Base-by-base conservation (phyloP, 2,888 invertebrate species). In the Tachina fera region DNA sequence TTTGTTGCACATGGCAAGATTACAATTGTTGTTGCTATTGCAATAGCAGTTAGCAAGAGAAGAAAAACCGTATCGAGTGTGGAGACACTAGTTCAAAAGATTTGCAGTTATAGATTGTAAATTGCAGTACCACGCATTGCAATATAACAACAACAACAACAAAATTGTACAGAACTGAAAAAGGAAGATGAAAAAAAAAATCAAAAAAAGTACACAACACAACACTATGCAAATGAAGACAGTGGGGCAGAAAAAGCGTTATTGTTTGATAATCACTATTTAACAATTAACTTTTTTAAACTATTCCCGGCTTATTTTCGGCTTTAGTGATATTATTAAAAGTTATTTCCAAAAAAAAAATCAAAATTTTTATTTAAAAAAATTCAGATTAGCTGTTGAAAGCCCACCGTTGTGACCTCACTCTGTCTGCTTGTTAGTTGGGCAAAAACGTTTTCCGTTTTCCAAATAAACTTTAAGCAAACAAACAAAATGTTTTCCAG, bases 51-150 rank as follows among this genome's bases (percentile, higher is more conserved):
- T 79, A 49, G 16, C 11, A 51, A 10, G 31, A 5, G 1, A 13
- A 49, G 13, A 71, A 74, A 63, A 68, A 45, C 8, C 49, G 53
- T 76, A 78, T 80, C 60, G 74, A 76, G 79, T 84, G 70, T 85
- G 81, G 79, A 83, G 86, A 86, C 79, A 83, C 75, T 86, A 79
- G 86, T 79, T 83, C 67, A 72, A 86, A 72, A 79, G 82, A 86
- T 83, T 86, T 86, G 82, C 86, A 86, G 86, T 86, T 83, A 83
- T 86, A 86, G 86, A 83, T 86, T 86, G 86, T 79, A 83, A 86
- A 86, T 77, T 81, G 75, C 75, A 65, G 65, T 77, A 84, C 82
- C 78, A 86, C 78, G 83, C 81, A 83, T 61, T 71, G 63, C 53
- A 86, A 31, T 6, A 31, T 86, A 76, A 76, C 71, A 76, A 31